Conservation (phyloP, 2,113 vertebrate species). For the Neotragus pygmaeus region DNA sequence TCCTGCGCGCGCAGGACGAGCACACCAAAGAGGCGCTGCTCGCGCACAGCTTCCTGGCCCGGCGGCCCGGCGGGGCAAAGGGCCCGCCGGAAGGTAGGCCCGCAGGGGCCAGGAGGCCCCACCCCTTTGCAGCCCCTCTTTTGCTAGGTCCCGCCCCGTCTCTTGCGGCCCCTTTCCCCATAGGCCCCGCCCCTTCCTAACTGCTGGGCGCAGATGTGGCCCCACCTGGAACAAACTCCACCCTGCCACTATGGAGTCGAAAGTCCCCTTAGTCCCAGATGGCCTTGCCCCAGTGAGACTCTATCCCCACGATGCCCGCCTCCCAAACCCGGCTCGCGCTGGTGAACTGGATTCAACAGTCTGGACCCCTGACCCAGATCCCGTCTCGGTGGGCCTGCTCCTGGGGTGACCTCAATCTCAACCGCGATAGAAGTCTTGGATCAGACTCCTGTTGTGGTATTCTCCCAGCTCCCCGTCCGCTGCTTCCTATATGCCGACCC, state of each 20-base stretch:
- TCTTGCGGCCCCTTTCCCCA: accelerated
- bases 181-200: background rate
- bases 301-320: background rate
- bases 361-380: background rate
- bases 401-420: background rate
- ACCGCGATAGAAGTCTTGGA: background rate
- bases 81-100: background rate
- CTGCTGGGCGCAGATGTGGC: background rate
- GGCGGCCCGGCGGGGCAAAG: accelerated
- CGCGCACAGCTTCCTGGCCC: slow-evolving; percentile 72
- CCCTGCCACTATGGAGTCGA: background rate
- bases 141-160: background rate
- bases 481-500: background rate
- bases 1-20: slow-evolving; percentile 75
- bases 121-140: background rate
- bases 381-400: background rate
- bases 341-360: background rate
- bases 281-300: background rate
- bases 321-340: background rate
- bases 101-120: no score
- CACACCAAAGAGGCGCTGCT: slow-evolving; percentile 79
- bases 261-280: background rate
- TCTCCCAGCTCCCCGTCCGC: background rate
- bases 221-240: background rate
- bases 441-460: background rate